Evolutionary conservation across 2,113 vertebrate species (phyloP).

Genomic region (Chlorocebus sabaeus): DNA sequence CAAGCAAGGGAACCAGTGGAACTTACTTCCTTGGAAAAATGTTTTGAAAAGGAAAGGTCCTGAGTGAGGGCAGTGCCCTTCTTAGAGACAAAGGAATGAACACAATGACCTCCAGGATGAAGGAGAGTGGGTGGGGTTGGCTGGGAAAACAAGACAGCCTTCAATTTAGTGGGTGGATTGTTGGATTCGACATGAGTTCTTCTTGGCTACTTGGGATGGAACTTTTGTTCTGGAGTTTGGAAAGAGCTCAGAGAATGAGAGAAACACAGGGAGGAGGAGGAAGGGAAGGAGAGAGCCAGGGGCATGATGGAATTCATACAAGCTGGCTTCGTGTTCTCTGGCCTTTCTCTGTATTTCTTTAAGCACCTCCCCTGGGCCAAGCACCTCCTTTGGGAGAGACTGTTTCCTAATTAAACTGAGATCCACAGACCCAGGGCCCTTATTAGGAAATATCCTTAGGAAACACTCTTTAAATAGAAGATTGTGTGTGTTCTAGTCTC

Average conservation of each 20-base stretch:
- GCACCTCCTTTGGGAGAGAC: constrained; percentile 57
- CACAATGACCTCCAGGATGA: constrained; percentile 60
- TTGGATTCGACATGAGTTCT: constrained; percentile 70
- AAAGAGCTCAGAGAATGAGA: constrained; percentile 68
- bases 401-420: constrained; percentile 69
- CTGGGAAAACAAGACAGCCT: constrained; percentile 62
- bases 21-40: constrained; percentile 29
- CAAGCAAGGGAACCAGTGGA: not conserved
- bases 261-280: constrained; percentile 12
- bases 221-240: constrained; percentile 74
- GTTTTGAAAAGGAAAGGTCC: constrained; percentile 47
- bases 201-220: constrained; percentile 73
- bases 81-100: constrained; percentile 37
- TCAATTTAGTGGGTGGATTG: constrained; percentile 71
- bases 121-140: constrained; percentile 65
- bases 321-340: constrained; percentile 48
- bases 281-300: not conserved
- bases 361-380: constrained; percentile 44
- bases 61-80: constrained; percentile 33
- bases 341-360: constrained; percentile 50
- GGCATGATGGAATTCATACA: constrained; percentile 54
- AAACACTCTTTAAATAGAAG: constrained; percentile 61
- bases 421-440: constrained; percentile 49
- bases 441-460: constrained; percentile 59
- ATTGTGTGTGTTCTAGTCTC: not conserved